Conservation (phyloP, 2,797 vertebrate species). For the Chelmon rostratus region DNA sequence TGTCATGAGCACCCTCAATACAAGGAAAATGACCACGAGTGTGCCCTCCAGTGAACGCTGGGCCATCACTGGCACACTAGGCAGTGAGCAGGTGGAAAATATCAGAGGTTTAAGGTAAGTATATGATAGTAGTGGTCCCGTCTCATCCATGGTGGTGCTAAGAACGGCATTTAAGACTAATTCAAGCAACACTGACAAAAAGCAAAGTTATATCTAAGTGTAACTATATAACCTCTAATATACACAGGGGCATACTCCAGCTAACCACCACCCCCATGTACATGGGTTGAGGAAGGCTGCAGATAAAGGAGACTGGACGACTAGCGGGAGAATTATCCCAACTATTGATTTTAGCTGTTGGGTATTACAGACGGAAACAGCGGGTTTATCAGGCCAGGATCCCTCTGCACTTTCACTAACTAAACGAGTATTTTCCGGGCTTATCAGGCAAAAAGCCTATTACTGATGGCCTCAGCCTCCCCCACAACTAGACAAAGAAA, state of each 20-base stretch:
- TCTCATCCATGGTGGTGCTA: neutral
- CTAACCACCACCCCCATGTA: conserved; percentile 73
- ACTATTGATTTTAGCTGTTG: conserved; percentile 98
- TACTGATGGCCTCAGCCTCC: conserved; percentile 85
- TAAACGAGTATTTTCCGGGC: conserved; percentile 95
- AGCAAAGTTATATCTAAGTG: conserved; percentile 55
- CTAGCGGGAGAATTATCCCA: conserved; percentile 94
- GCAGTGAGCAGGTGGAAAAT: neutral
- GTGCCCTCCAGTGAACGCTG: conserved; percentile 26
- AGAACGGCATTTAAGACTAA: conserved; percentile 30
- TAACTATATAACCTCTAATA: conserved; percentile 59
- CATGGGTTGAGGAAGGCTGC: conserved; percentile 77
- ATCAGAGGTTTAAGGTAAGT: conserved; percentile 13
- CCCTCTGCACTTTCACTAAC: conserved; percentile 93
- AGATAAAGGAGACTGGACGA: conserved; percentile 89
- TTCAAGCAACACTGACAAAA: conserved; percentile 33
- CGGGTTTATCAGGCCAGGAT: conserved; percentile 95
- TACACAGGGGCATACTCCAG: conserved; percentile 47
- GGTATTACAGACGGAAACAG: conserved; percentile 96
- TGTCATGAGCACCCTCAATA: conserved; percentile 31
- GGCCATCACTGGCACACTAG: conserved; percentile 39
- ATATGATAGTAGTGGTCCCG: conserved; percentile 6
- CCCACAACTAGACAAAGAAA: conserved; percentile 78
- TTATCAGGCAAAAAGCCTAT: conserved; percentile 93
- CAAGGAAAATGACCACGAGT: conserved; percentile 37